phyloP scores from a whole-genome alignment of 23 tunicate genomes.

The Phallusia fumigata region DNA sequence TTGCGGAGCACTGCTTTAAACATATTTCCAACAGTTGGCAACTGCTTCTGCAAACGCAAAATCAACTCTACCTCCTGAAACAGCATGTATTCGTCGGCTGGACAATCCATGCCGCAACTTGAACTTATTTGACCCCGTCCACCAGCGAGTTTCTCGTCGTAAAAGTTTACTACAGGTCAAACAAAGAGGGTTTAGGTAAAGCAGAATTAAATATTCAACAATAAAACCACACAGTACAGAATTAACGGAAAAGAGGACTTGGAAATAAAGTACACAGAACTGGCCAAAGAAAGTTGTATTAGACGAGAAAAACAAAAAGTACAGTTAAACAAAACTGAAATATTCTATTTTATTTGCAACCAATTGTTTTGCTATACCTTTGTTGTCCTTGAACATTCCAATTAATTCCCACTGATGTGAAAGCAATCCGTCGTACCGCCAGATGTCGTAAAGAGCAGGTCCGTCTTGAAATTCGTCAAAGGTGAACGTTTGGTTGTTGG shows the following conservation, averaged over 20 bases:
- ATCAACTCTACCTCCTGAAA: conserved; percentile 20
- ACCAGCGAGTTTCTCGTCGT: background rate
- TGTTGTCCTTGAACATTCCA: background rate
- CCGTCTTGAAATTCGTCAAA: conserved; percentile 64
- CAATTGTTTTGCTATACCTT: background rate
- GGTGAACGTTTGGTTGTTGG: conserved; percentile 9
- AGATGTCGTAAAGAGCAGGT: conserved; percentile 53
- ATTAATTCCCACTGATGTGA: conserved; percentile 7
- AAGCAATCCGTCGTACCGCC: conserved; percentile 25
- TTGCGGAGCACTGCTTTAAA: too few species aligned
- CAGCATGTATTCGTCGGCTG: conserved; percentile 25
- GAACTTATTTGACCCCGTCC: conserved; percentile 53
- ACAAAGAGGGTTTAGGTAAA: background rate
- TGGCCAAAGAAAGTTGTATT: background rate
- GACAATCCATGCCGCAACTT: conserved; percentile 32
- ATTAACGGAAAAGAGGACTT: too few species aligned
- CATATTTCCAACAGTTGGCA: too few species aligned
- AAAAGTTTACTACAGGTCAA: conserved; percentile 12
- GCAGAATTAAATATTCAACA: background rate
- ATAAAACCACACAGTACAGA: too few species aligned
- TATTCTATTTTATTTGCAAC: background rate
- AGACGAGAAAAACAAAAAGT: background rate
- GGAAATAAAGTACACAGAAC: too few species aligned
- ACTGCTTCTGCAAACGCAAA: too few species aligned
- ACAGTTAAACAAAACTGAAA: background rate